Base-by-base conservation (phyloP, 2,888 invertebrate species). In the Dusona sp. region DNA sequence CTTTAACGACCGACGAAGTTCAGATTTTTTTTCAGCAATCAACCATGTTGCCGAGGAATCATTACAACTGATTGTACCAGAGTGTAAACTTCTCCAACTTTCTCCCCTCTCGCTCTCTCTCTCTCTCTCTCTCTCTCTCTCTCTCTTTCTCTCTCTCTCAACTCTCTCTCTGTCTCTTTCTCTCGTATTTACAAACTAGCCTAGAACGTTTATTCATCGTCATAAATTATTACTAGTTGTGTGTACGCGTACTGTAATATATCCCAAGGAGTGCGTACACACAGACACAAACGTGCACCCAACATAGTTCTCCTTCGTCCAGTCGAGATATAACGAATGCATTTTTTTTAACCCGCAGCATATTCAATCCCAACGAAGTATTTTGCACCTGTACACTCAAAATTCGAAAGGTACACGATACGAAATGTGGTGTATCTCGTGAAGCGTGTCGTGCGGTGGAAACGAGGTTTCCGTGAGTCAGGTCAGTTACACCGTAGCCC, bases 401-500 rank as follows among this genome's bases (percentile, higher is more conserved):
- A 77, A 85, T 81, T 85, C 81, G 85, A 84, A 84, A 84, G 78
- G 75, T 42, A 57, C 25, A 61, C 42, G 45, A 78, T 61, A 61
- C 22, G 73, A 73, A 73, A 73, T 38, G 74, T 61, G 25, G 51
- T 33, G 6, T 25, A 51, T 54, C 67, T 67, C 51, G 38, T 33
- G 67, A 33, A 67, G 78, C 78, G 78, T 78, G 78, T 61, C 85
- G 83, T 61, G 85, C 82, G 86, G 88, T 89, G 83, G 87, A 90
- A 92, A 90, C 87, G 88, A 89, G 89, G 89, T 90, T 91, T 90
- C 89, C 73, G 84, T 87, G 88, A 81, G 91, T 84, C 90, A 90
- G 92, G 92, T 92, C 91, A 92, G 91, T 92, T 92, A 90, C 90
- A 90, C 90, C 90, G 90, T 90, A 89, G 54, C 57, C 64, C 65